Conservation (phyloP, 2,888 invertebrate species). For the Diploptera punctata region DNA sequence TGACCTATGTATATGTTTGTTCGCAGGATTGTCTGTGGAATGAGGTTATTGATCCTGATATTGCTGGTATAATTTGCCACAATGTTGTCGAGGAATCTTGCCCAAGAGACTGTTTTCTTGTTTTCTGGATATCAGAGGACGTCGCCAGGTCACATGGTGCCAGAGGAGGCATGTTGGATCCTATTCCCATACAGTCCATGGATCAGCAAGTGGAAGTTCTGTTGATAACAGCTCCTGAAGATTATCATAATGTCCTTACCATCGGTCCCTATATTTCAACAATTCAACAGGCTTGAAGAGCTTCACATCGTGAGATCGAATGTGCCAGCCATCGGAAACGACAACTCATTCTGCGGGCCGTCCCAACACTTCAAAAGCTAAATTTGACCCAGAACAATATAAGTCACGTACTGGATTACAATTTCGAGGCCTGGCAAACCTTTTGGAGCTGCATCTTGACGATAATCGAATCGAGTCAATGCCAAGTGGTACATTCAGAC, state of each 20-base stretch:
- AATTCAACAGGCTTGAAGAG: conserved; percentile 66
- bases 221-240: conserved; percentile 69
- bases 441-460: conserved; percentile 74
- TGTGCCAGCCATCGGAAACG: conserved; percentile 77
- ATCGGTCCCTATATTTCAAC: conserved; percentile 74
- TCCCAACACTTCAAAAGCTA: conserved; percentile 63
- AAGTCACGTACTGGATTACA: conserved; percentile 68
- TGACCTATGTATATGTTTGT: too few relatives aligned
- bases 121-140: conserved; percentile 63
- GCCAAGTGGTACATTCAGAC: conserved; percentile 75
- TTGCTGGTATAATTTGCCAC: too few relatives aligned
- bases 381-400: conserved; percentile 79
- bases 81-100: conserved; percentile 55
- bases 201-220: conserved; percentile 66
- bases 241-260: conserved; percentile 66
- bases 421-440: conserved; percentile 77
- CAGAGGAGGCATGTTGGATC: conserved; percentile 66
- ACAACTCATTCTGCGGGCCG: conserved; percentile 84
- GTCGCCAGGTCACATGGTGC: conserved; percentile 64
- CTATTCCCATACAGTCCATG: conserved; percentile 68
- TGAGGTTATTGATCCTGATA: too few relatives aligned
- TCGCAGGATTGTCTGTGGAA: too few relatives aligned
- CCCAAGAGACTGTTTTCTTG: conserved; percentile 71
- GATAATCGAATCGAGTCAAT: conserved; percentile 76
- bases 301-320: conserved; percentile 75